phyloP scores from a whole-genome alignment of 2,113 vertebrate species.

The Neopipo cinnamomea region DNA sequence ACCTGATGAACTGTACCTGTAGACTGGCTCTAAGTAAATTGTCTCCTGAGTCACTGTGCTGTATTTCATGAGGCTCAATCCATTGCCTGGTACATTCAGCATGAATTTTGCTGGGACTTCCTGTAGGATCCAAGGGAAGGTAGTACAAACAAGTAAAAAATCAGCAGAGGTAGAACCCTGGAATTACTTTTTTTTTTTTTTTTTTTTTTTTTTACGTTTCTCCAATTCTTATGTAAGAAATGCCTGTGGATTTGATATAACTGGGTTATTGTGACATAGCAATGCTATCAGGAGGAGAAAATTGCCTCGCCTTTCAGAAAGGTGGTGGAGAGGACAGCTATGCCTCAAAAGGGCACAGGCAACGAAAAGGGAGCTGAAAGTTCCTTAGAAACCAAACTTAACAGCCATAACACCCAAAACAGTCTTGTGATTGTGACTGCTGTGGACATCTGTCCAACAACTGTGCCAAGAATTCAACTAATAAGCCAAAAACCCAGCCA shows the following conservation, averaged over 20 bases:
- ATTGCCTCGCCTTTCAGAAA: background rate
- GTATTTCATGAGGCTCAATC: background rate
- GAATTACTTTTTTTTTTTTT: background rate
- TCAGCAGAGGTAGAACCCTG: background rate
- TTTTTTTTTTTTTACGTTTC: background rate
- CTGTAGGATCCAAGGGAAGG: background rate
- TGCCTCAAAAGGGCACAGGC: conserved; percentile 30
- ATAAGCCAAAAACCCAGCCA: conserved; percentile 26
- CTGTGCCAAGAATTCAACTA: conserved; percentile 58
- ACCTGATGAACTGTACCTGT: background rate
- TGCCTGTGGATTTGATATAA: background rate
- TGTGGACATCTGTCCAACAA: conserved; percentile 57
- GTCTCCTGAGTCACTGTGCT: background rate
- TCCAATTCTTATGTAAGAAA: background rate
- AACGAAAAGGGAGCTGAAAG: background rate
- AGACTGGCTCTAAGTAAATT: background rate
- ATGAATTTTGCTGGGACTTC: background rate
- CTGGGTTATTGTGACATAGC: background rate
- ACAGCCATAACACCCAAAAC: conserved; percentile 50
- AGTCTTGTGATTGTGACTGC: conserved; percentile 37
- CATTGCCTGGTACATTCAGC: background rate
- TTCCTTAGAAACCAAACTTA: conserved; percentile 53
- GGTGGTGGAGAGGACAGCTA: conserved; percentile 26
- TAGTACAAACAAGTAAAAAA: background rate
- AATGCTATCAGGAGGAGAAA: background rate